Conservation (phyloP, 1,140 invertebrate genomes). For the Mylabris phalerata region DNA sequence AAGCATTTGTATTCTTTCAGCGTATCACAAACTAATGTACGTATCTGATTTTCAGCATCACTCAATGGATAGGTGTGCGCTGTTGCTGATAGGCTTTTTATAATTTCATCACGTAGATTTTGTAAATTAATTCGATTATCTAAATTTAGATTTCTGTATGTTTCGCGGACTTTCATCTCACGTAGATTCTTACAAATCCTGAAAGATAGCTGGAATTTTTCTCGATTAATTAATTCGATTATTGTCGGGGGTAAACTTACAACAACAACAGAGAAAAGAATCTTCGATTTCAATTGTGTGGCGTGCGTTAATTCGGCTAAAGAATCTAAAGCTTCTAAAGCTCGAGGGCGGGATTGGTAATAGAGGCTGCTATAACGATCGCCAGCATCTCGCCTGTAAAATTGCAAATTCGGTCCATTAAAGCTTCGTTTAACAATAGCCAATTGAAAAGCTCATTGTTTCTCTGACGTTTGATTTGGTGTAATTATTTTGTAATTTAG, state of each 20-base stretch:
- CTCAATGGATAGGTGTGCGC: slow-evolving; percentile 51
- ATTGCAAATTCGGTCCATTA: background rate
- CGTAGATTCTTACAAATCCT: slow-evolving; percentile 55
- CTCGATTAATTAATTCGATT: background rate
- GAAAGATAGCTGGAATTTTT: slow-evolving; percentile 50
- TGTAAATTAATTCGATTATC: slow-evolving; percentile 39
- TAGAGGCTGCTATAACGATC: slow-evolving; percentile 79
- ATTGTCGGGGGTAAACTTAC: slow-evolving; percentile 55
- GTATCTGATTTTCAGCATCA: slow-evolving; percentile 52
- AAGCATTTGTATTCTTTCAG: slow-evolving; percentile 57
- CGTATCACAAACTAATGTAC: slow-evolving; percentile 40
- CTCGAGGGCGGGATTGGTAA: slow-evolving; percentile 73
- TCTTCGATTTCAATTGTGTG: slow-evolving; percentile 84
- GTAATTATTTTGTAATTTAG: no score
- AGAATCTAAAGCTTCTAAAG: slow-evolving; percentile 74
- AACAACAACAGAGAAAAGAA: slow-evolving; percentile 90
- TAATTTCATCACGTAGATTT: slow-evolving; percentile 33
- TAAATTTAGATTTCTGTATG: slow-evolving; percentile 47
- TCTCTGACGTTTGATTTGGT: no score
- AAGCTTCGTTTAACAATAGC: background rate
- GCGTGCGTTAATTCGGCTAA: slow-evolving; percentile 70
- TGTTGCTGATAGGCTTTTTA: slow-evolving; percentile 43
- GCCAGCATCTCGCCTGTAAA: slow-evolving; percentile 57
- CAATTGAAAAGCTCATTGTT: background rate
- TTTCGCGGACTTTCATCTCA: slow-evolving; percentile 52